Evolutionary conservation across 2,888 invertebrate species (phyloP).

Genomic region (Galerucella nymphaeae): DNA sequence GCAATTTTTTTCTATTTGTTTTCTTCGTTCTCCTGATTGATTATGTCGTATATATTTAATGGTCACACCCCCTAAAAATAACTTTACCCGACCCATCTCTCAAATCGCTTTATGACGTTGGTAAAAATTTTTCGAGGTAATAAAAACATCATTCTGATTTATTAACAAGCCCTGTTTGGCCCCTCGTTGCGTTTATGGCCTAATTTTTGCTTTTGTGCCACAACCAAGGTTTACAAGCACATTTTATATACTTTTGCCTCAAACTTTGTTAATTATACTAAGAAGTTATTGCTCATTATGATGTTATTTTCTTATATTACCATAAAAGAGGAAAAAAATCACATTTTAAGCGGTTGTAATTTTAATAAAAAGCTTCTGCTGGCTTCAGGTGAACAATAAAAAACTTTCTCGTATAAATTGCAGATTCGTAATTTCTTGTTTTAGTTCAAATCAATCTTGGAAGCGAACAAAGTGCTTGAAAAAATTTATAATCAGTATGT

Average conservation of each 20-base stretch:
- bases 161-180: conserved; percentile 49
- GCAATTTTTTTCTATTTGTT: conserved; percentile 42
- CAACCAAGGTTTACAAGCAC: conserved; percentile 42
- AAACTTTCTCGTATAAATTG: background rate
- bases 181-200: conserved; percentile 52
- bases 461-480: too few relatives aligned
- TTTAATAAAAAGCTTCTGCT: conserved; percentile 15
- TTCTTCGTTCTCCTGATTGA: conserved; percentile 28
- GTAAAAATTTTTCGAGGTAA: conserved; percentile 50
- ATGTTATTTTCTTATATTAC: conserved; percentile 27
- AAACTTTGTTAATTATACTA: conserved; percentile 35
- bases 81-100: conserved; percentile 33
- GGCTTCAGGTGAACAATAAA: background rate
- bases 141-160: conserved; percentile 58
- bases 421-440: background rate
- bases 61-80: conserved; percentile 39
- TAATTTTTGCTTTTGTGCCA: conserved; percentile 48
- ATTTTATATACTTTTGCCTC: conserved; percentile 23
- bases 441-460: too few relatives aligned
- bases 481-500: too few relatives aligned
- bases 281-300: conserved; percentile 35
- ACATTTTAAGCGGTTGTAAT: conserved; percentile 4
- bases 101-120: conserved; percentile 51
- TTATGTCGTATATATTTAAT: conserved; percentile 32
- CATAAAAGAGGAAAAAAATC: conserved; percentile 21